Evolutionary conservation across 92 coral and sea anemone genomes (phyloP).

Genomic region (Epizoanthus rinbou): DNA sequence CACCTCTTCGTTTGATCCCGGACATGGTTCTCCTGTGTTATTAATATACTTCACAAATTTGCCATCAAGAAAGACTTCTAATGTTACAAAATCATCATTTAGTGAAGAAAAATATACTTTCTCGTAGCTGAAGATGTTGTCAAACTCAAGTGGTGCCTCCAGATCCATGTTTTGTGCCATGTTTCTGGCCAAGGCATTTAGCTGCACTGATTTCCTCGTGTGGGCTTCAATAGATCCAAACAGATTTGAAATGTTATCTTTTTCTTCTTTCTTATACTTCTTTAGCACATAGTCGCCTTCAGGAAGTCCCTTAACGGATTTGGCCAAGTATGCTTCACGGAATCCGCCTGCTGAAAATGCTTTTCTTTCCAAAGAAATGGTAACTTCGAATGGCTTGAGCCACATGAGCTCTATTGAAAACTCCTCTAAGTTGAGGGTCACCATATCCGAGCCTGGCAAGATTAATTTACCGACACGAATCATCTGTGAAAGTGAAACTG

Average conservation of each 20-base stretch:
- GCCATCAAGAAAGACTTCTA: slow-evolving; percentile 21
- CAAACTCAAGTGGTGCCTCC: slow-evolving; percentile 33
- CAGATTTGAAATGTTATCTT: slow-evolving; percentile 29
- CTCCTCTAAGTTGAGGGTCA: slow-evolving; percentile 51
- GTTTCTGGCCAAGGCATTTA: slow-evolving; percentile 57
- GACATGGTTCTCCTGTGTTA: slow-evolving; percentile 11
- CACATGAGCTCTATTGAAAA: slow-evolving; percentile 43
- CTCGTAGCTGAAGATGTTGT: slow-evolving; percentile 12
- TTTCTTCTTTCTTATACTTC: slow-evolving; percentile 43
- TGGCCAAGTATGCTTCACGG: slow-evolving; percentile 51
- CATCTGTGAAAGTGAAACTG: slow-evolving; percentile 34
- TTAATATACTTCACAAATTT: slow-evolving; percentile 24
- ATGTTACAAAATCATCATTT: slow-evolving; percentile 33
- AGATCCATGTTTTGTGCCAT: slow-evolving; percentile 14
- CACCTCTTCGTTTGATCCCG: slow-evolving; percentile 33
- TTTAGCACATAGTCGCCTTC: slow-evolving; percentile 53
- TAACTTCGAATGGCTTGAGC: slow-evolving; percentile 53
- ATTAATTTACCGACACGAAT: slow-evolving; percentile 37
- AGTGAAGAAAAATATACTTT: slow-evolving; percentile 41
- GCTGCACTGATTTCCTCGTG: slow-evolving; percentile 50
- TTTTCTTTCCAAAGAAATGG: slow-evolving; percentile 42
- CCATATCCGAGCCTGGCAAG: slow-evolving; percentile 48
- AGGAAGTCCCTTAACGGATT: slow-evolving; percentile 48
- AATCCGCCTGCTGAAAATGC: slow-evolving; percentile 55
- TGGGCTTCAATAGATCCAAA: slow-evolving; percentile 50